Evolutionary conservation across 64 coral and sea anemone genomes (phyloP).

Genomic region (Montipora efflorescens): DNA sequence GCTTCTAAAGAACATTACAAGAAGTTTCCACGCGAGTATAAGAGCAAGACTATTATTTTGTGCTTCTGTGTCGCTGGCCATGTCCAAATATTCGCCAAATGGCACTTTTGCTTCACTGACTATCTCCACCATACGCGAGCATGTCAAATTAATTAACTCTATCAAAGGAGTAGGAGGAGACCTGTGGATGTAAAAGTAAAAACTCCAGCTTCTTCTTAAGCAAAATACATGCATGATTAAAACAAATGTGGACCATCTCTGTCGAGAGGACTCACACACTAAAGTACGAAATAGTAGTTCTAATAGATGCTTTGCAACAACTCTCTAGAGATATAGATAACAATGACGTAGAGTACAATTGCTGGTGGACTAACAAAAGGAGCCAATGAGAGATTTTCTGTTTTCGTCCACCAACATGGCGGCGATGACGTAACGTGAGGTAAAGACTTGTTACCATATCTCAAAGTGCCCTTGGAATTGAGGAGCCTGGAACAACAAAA

Average conservation of each 20-base stretch:
- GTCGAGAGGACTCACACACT: background rate
- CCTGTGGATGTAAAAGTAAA: conserved; percentile 22
- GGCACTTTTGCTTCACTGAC: conserved; percentile 77
- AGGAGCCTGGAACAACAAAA: no score
- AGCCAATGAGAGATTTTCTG: no score
- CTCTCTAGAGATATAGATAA: no score
- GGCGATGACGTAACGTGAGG: no score
- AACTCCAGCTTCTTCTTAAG: background rate
- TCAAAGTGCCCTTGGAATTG: no score
- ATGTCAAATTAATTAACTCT: conserved; percentile 36
- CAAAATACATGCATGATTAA: background rate
- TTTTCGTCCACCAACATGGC: no score
- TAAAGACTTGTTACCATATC: no score
- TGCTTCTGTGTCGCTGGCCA: conserved; percentile 73
- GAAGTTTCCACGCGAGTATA: conserved; percentile 72
- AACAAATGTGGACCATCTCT: background rate
- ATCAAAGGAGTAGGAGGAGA: conserved; percentile 79
- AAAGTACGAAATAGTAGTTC: no score
- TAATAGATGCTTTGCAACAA: no score
- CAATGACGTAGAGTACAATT: no score
- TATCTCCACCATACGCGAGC: conserved; percentile 53
- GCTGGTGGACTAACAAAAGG: no score
- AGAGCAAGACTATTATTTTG: conserved; percentile 65
- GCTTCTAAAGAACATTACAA: conserved; percentile 75
- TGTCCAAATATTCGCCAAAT: conserved; percentile 82